These are phyloP conservation scores for Venustaconcha ellipsiformis DNA, from an alignment of 1,140 invertebrate genomes.

Conservation along the genomic window DNA sequence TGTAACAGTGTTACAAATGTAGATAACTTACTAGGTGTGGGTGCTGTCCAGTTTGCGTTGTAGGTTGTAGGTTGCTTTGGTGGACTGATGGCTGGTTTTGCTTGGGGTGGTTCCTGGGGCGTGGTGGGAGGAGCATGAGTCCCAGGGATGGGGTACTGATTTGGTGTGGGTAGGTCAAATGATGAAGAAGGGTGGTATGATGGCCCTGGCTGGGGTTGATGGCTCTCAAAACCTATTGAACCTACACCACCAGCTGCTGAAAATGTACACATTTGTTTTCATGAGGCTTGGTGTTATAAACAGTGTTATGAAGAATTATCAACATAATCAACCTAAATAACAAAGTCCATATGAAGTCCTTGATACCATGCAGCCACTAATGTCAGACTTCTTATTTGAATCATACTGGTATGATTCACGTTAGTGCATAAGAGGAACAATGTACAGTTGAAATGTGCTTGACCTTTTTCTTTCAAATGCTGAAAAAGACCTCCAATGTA, in stretches of 20 bases:
- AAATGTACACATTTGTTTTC: not conserved
- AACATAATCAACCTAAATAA: no score
- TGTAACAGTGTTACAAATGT: no score
- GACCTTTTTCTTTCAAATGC: no score
- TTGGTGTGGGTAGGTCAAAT: conserved; percentile 21
- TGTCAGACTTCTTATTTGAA: no score
- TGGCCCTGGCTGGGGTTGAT: conserved; percentile 31
- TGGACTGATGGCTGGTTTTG: conserved; percentile 10
- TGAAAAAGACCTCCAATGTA: no score
- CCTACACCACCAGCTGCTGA: not conserved
- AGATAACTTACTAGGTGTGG: conserved; percentile 15
- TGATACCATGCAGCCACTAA: no score
- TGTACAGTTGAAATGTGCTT: no score
- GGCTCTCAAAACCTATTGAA: not conserved
- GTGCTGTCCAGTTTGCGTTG: conserved; percentile 49
- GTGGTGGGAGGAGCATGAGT: conserved; percentile 58
- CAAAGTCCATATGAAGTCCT: no score
- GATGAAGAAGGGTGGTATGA: conserved; percentile 7
- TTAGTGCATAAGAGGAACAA: no score
- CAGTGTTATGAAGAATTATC: no score
- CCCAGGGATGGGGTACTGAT: conserved; percentile 42
- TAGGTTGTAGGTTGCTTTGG: conserved; percentile 13
- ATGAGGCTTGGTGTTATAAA: no score
- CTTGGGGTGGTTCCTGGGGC: conserved; percentile 49
- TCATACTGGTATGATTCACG: no score